Evolutionary conservation across 1,140 invertebrate species (phyloP), one percentile per base, ranked within the genome.

Genomic region (Drosophila pectinifera): DNA sequence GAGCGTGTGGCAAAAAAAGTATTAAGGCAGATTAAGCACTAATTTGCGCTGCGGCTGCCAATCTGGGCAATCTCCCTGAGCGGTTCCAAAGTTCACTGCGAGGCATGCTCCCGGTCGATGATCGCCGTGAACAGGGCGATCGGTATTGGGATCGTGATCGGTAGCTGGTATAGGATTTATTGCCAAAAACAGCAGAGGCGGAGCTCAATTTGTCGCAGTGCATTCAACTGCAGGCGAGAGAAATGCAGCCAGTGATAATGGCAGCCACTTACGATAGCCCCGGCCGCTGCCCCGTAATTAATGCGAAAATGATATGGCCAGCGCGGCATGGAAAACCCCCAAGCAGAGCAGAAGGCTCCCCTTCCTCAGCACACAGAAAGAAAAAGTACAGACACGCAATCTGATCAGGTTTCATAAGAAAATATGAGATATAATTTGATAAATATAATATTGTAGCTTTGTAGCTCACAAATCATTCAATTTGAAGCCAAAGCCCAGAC

Each of bases 301-400:
- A 75, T 75, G 58, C 72, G n/a, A 46, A 78, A 68, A 78, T 67
- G 75, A 79, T 69, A 79, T 43, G 62, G 54, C 18, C 20, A 62
- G 57, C 54, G 62, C 54, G 62, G 62, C 72, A 85, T 85, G 81
- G 81, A 85, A 85, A 85, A 85, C 81, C 81, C 81, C 81, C 81
- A 85, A 62, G 74, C 62, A 61, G 56, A 62, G 55, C 64, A 53
- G 7, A 36, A 53, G 31, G 31, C 49, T 34, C 49, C 49, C 49
- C 49, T 51, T 51, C 18, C 22, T 51, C 7, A 20, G 5, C 7
- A 14, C 31, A 36, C 49, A 36, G 49, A 36, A 36, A 20, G 36
- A 53, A 53, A 53, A n/a, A 2, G n/a, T 16, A 22, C 13, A n/a
- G 49, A 53, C 18, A 51, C 48, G 48, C 34, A 51, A 34, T n/a